phyloP scores from a whole-genome alignment of 2,113 vertebrate species.

The Cromileptes altivelis region DNA sequence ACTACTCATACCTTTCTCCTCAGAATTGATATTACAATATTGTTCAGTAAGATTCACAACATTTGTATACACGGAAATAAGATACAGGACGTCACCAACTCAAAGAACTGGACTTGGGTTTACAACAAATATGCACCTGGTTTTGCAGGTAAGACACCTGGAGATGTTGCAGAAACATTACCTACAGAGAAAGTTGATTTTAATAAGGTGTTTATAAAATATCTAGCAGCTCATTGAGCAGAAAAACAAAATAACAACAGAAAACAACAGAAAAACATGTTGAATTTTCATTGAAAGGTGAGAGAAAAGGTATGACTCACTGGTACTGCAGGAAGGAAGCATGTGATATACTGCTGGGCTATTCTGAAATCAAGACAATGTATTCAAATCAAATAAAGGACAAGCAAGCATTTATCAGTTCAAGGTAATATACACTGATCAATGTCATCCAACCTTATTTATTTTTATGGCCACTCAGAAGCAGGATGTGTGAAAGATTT shows the following conservation, averaged over 20 bases:
- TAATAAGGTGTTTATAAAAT: neutral
- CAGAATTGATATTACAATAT: neutral
- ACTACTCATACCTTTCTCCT: neutral
- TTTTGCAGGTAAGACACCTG: conserved; percentile 91
- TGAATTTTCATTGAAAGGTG: neutral
- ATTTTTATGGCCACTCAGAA: neutral
- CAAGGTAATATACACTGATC: neutral
- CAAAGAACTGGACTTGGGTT: no score
- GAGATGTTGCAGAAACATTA: conserved; percentile 88
- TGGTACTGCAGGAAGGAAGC: conserved; percentile 92
- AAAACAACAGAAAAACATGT: neutral
- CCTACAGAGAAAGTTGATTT: conserved; percentile 76
- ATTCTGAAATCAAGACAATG: conserved; percentile 83
- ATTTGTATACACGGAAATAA: neutral
- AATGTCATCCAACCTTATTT: no score
- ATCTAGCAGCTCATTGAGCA: neutral
- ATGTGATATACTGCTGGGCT: conserved; percentile 91
- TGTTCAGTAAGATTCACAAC: neutral
- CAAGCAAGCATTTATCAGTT: neutral
- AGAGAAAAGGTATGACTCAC: conserved; percentile 84
- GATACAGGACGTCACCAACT: neutral
- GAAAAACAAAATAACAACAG: neutral
- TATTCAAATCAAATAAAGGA: neutral
- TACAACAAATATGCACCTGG: conserved; percentile 83
- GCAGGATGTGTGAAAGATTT: neutral